Evolutionary conservation across 2,797 vertebrate genomes (phyloP), one percentile per base, ranked within the genome.

Genomic region (Eidolon dupreanum): DNA sequence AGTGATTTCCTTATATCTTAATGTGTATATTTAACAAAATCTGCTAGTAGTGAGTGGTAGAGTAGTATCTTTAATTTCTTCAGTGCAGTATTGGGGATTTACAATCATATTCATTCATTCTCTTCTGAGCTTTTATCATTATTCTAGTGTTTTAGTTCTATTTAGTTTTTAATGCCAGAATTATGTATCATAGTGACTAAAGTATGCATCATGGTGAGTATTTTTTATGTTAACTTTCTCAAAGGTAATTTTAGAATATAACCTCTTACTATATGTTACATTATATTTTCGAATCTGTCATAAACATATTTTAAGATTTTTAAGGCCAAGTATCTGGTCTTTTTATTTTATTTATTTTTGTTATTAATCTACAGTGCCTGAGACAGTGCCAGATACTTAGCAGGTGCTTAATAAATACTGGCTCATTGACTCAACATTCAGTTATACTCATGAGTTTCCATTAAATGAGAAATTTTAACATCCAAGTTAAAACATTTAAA

Each of bases 381-480:
- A 4, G 19, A 85, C 26, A 83, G 51, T 83, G 53, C 5, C 31
- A 12, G 61, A 22, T 89, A 49, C 70, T 78, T 92, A 75, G 57
- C 53, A 93, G 93, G 89, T 94, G 31, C 36, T 93, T 94, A 95
- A 95, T 93, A 95, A 89, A 93, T 85, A 57, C 49, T 93, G 83
- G 65, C 59, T 97, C 87, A 92, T 92, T 65, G 65, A 74, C 57
- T 93, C 33, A 78, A 46, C 49, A 57, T 95, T 46, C 31, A 88
- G 3, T 96, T 97, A 96, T 74, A 73, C 81, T 93, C 75, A 68
- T 85, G 75, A 85, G 77, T 93, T 97, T 96, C 87, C 70, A 89
- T 93, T 97, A 96, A 93, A 81, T 92, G 83, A 93, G 90, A 77
- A 93, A 84, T 88, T 81, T 93, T 94, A 92, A 89, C 87, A 94